Evolutionary conservation across 1,140 invertebrate genomes (phyloP), one percentile per base, ranked within the genome.

Genomic region (Lepidurus apus): DNA sequence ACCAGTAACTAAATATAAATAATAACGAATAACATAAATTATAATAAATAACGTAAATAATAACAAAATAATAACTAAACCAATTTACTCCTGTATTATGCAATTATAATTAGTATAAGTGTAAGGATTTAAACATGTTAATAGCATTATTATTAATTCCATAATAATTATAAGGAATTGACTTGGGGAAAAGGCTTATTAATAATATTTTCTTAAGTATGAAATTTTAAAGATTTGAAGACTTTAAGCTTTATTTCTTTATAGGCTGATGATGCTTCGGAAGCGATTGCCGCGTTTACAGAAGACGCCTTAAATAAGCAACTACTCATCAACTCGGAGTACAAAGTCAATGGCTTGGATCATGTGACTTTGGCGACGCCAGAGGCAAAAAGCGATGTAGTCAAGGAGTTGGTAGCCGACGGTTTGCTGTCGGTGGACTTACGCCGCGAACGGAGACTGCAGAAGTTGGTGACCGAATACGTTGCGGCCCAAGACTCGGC

Each of bases 381-480:
- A 6, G 88, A 89, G 47, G 90, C 44, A 44, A 74, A 76, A 42
- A 76, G n/a, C 7, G 95, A 98, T 85, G 87, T 98, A 81, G 92
- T 90, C 43, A 94, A 95, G 85, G 89, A 88, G 80, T 88, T 99
- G 17, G 91, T 99, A 78, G 87, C 89, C 45, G 93, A 97, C 82
- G 98, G 98, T 13, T 89, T 93, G 73, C 87, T 97, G 2, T 83
- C 98, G 45, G 91, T 93, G 78, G 95, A 97, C 74, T 89, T 89
- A 74, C 87, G 92, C 53, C 90, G 91, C 79, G 96, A 98, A 82
- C 91, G 90, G 79, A 90, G 93, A 81, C 89, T 98, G 44, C 88
- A 91, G 75, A 91, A 93, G 85, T 84, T 98, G 84, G 90, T 93
- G 79, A 88, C 88, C 44, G 93, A 95, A 78, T 98, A 98, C 84